Percentiles rank a stretch among this genome's conserved stretches.
Evolutionary conservation across 2,113 vertebrate species (phyloP).

Genomic region (Hiodon alosoides): DNA sequence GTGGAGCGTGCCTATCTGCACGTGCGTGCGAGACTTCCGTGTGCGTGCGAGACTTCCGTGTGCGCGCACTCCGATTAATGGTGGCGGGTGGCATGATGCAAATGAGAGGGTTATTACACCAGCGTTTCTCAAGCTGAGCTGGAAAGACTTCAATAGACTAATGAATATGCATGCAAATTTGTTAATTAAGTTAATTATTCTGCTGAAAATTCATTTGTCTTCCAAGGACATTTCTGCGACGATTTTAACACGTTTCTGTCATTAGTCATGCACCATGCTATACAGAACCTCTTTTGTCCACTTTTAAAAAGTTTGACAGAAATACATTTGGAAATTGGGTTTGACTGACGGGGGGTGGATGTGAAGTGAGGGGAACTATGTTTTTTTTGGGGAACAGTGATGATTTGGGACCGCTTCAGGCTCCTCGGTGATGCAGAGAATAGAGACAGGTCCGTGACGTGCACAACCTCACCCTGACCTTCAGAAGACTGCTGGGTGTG

Average conservation of each 20-base stretch:
- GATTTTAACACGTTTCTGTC: slow-evolving; percentile 87
- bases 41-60: neutral
- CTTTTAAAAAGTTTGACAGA: slow-evolving; percentile 67
- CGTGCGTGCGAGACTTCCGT: neutral
- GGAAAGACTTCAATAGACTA: slow-evolving; percentile 93
- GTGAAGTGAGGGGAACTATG: neutral
- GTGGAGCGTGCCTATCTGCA: neutral
- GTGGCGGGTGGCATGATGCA: slow-evolving; percentile 87
- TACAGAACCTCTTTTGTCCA: slow-evolving; percentile 84
- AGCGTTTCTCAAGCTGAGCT: slow-evolving; percentile 91
- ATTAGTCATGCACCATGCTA: slow-evolving; percentile 88
- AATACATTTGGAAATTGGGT: slow-evolving; percentile 17
- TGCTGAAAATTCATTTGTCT: slow-evolving; percentile 96
- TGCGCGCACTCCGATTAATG: slow-evolving; percentile 62
- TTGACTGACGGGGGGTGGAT: neutral
- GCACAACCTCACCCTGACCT: no score
- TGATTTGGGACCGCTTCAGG: no score
- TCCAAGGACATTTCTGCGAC: slow-evolving; percentile 91
- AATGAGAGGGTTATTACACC: slow-evolving; percentile 97
- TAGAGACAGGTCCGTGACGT: no score
- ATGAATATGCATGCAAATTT: slow-evolving; percentile 98
- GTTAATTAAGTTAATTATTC: slow-evolving; percentile 99
- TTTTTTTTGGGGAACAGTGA: neutral
- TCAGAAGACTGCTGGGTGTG: no score
- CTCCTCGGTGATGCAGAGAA: no score